These are phyloP conservation scores for Acrocephalus arundinaceus DNA, from an alignment of 2,113 vertebrate species.

Conservation along the genomic window DNA sequence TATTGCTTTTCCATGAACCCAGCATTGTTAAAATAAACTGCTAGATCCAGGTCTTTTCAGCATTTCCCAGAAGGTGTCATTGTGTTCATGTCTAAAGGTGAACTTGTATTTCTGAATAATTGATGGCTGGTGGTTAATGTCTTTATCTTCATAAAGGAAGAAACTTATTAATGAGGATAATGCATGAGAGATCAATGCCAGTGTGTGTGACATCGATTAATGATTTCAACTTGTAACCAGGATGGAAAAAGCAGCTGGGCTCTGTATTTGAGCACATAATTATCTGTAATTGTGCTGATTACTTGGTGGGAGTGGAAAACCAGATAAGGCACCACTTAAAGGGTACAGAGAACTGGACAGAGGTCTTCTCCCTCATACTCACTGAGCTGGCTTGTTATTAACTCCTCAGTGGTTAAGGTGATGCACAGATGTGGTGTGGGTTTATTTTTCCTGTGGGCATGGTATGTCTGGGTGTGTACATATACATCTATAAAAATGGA, in stretches of 20 bases:
- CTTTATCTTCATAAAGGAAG: constrained; percentile 55
- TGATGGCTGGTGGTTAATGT: constrained; percentile 66
- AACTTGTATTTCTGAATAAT: constrained; percentile 73
- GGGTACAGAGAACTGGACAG: not conserved
- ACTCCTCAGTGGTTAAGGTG: not conserved
- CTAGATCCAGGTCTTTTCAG: not conserved
- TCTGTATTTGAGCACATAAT: constrained; percentile 43
- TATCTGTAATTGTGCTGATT: constrained; percentile 35
- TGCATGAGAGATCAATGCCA: constrained; percentile 66
- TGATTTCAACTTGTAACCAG: constrained; percentile 65
- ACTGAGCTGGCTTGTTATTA: not conserved
- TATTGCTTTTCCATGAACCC: constrained; percentile 20
- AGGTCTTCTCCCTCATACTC: not conserved
- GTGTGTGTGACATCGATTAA: constrained; percentile 73
- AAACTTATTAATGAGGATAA: constrained; percentile 72
- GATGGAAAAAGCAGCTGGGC: constrained; percentile 68
- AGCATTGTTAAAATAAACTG: not conserved
- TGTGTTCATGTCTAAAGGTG: constrained; percentile 63
- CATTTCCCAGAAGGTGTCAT: not conserved
- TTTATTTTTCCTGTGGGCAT: not conserved
- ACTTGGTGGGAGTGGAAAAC: not conserved
- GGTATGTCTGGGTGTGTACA: accelerated
- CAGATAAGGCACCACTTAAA: not conserved
- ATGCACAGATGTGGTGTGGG: not conserved
- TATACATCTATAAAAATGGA: accelerated